Conservation (phyloP, 2,797 vertebrate species). For the Apogon hyalosoma region DNA sequence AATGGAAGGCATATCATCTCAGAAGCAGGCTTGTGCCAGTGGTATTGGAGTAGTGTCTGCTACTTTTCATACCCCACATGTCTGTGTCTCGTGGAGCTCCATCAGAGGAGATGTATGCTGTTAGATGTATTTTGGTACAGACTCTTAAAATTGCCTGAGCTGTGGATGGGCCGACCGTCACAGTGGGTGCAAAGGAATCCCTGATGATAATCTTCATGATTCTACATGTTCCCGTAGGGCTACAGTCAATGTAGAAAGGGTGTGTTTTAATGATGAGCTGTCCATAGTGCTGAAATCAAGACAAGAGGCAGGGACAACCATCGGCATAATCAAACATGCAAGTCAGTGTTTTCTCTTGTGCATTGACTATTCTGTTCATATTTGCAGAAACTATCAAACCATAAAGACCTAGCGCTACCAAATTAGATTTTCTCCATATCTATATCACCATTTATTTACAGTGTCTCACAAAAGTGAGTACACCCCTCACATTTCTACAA, state of each 20-base stretch:
- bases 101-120: constrained; percentile 32
- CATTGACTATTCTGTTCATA: too few relatives aligned
- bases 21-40: constrained; percentile 19
- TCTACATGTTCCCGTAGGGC: constrained; percentile 4
- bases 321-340: background rate
- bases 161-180: constrained; percentile 21
- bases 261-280: background rate
- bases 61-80: constrained; percentile 29
- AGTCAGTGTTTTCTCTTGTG: too few relatives aligned
- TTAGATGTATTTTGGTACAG: constrained; percentile 48
- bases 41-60: constrained; percentile 15
- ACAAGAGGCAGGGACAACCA: background rate
- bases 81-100: constrained; percentile 17
- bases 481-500: too few relatives aligned
- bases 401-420: too few relatives aligned
- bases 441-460: too few relatives aligned
- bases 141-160: constrained; percentile 25
- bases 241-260: background rate
- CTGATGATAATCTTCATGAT: constrained; percentile 34
- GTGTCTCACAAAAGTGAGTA: too few relatives aligned
- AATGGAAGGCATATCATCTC: constrained; percentile 35
- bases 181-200: constrained; percentile 25
- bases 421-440: too few relatives aligned
- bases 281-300: constrained; percentile 12
- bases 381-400: too few relatives aligned